Conservation (phyloP, 1,140 invertebrate genomes). For the Conus ventricosus region DNA sequence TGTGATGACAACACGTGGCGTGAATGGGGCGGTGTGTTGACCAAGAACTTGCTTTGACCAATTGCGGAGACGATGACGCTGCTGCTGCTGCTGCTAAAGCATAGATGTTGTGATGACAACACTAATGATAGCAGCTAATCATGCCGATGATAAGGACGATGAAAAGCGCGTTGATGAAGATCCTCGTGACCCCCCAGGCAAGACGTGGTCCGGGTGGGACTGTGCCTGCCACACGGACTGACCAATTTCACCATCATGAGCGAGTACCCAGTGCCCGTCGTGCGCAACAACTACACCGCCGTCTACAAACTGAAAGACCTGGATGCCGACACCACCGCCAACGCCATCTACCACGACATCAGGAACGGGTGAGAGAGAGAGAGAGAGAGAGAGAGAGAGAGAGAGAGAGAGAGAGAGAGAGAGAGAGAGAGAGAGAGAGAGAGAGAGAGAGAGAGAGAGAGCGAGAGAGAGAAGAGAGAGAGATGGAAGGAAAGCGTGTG, state of each 20-base stretch:
- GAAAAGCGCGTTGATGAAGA: too few relatives aligned
- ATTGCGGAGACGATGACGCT: too few relatives aligned
- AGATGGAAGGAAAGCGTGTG: not conserved
- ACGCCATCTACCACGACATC: conserved; percentile 21
- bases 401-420: not conserved
- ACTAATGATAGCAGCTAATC: too few relatives aligned
- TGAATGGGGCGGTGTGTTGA: too few relatives aligned
- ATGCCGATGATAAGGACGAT: too few relatives aligned
- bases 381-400: not conserved
- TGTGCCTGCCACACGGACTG: conserved; percentile 6
- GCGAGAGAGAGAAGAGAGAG: not conserved
- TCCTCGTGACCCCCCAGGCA: not conserved
- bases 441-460: not conserved
- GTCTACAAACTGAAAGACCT: not conserved
- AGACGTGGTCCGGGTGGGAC: not conserved
- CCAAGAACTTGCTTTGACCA: too few relatives aligned
- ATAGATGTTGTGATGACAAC: too few relatives aligned
- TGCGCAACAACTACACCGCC: not conserved
- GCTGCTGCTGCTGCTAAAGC: too few relatives aligned
- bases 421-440: not conserved
- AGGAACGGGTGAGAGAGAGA: not conserved
- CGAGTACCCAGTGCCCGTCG: not conserved
- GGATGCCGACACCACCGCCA: not conserved
- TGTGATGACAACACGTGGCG: too few relatives aligned
- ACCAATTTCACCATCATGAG: not conserved